phyloP scores from a whole-genome alignment of 2,797 vertebrate genomes.

The Furcifer pardalis region DNA sequence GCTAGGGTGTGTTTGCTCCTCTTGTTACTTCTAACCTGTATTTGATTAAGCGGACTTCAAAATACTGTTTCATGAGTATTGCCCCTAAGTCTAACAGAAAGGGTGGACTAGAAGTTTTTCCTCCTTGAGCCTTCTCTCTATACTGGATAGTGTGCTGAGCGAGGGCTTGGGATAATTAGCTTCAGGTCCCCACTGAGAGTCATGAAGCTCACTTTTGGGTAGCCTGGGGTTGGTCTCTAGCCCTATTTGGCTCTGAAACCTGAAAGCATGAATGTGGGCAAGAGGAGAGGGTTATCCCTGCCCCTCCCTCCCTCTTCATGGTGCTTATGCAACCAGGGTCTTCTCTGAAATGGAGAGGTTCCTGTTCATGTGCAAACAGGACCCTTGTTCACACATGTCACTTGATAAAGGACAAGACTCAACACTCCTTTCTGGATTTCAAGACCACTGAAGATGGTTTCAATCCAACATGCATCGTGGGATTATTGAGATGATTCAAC shows the following conservation, averaged over 20 bases:
- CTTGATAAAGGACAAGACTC: too few relatives aligned
- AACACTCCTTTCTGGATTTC: too few relatives aligned
- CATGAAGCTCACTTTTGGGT: not conserved
- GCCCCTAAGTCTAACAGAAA: conserved; percentile 18
- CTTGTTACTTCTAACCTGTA: conserved; percentile 49
- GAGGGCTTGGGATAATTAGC: not conserved
- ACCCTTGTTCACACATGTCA: too few relatives aligned
- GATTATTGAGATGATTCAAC: not conserved
- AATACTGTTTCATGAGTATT: conserved; percentile 48
- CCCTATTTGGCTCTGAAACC: not conserved
- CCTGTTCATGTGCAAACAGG: too few relatives aligned
- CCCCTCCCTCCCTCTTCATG: too few relatives aligned
- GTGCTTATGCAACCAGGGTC: too few relatives aligned
- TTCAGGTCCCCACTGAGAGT: not conserved
- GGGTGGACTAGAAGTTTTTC: not conserved
- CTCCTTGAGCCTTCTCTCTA: conserved; percentile 46
- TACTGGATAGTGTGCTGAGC: conserved; percentile 6
- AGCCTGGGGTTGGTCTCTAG: not conserved
- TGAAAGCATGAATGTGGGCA: too few relatives aligned
- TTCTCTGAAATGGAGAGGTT: too few relatives aligned
- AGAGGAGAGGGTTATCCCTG: too few relatives aligned
- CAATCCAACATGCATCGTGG: too few relatives aligned
- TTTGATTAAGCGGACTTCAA: conserved; percentile 41
- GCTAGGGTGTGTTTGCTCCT: conserved; percentile 49
- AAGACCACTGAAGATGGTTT: too few relatives aligned